Base-by-base conservation (phyloP, 2,888 invertebrate species). In the Anticlea derivata region DNA sequence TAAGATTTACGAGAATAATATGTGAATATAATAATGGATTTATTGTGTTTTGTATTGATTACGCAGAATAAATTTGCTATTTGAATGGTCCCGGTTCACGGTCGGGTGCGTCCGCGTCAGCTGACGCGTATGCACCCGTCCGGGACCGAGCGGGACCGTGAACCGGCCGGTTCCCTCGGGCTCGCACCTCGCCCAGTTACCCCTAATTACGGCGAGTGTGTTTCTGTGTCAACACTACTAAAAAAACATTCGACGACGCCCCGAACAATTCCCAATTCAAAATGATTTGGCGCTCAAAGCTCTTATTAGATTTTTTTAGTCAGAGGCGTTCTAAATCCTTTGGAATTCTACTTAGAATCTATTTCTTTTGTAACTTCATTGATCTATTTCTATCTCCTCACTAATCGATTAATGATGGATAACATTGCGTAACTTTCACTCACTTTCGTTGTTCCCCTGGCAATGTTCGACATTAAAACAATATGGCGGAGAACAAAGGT, bases 401-500 rank as follows among this genome's bases (percentile, higher is more conserved):
- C n/a, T n/a, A n/a, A 67, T 66, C 58, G 58, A 50, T 58, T 47
- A 39, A 60, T 50, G 70, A 75, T 75, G 69, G 73, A 72, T 51
- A 38, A 72, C 55, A 58, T 55, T 8, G 24, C 13, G 41, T 39
- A 58, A 80, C 81, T 84, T 83, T 84, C 83, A 77, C 80, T 79
- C 60, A 73, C 75, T 80, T 78, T 78, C 75, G 70, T 71, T 54
- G 65, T 70, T 78, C 72, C 69, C 65, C 75, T 69, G 68, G 68
- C 66, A 67, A 26, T 38, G 43, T 63, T 66, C 59, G 68, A 71
- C 76, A 77, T 79, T 80, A 77, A 80, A 84, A 83, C 82, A 86
- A 84, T 83, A 85, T 78, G 75, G 79, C 74, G 73, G 78, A 79
- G 82, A 84, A 86, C 83, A 86, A 86, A 86, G 82, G 80, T 75